Conservation (phyloP, 2,888 invertebrate genomes). For the Conops quadrifasciatus region DNA sequence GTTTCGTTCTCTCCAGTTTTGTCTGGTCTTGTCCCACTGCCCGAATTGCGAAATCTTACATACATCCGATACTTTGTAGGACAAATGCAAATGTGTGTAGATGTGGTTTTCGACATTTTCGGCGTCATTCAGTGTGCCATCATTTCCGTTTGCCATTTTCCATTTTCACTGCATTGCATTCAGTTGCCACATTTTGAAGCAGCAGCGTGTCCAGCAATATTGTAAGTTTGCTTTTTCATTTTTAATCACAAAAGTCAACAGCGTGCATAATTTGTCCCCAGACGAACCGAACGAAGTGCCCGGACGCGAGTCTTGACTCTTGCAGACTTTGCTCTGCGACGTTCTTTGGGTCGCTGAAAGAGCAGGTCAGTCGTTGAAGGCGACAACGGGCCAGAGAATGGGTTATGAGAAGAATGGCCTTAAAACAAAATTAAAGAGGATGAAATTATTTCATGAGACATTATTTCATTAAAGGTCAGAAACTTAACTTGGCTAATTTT, state of each 20-base stretch:
- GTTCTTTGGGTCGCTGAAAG: no score
- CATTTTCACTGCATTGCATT: not conserved
- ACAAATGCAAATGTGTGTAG: no score
- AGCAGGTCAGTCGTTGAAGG: no score
- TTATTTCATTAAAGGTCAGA: slow-evolving; percentile 25
- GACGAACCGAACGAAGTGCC: not conserved
- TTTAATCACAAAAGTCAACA: slow-evolving; percentile 31
- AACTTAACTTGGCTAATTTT: slow-evolving; percentile 22
- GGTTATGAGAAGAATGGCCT: no score
- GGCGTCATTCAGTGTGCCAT: not conserved
- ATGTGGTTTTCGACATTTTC: not conserved
- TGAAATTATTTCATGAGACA: no score
- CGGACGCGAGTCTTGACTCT: not conserved
- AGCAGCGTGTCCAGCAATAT: not conserved
- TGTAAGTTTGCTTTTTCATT: slow-evolving; percentile 8
- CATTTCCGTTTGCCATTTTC: slow-evolving; percentile 10
- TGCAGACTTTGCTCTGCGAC: not conserved
- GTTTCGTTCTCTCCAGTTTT: no score
- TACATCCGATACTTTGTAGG: not conserved
- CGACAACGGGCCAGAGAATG: no score
- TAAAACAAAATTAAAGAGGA: no score
- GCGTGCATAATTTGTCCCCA: slow-evolving; percentile 6
- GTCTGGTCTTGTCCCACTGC: no score
- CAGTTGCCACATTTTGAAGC: slow-evolving; percentile 10
- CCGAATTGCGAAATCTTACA: no score